Evolutionary conservation across 2,113 vertebrate species (phyloP).

Genomic region (Cyprinodon tularosa): DNA sequence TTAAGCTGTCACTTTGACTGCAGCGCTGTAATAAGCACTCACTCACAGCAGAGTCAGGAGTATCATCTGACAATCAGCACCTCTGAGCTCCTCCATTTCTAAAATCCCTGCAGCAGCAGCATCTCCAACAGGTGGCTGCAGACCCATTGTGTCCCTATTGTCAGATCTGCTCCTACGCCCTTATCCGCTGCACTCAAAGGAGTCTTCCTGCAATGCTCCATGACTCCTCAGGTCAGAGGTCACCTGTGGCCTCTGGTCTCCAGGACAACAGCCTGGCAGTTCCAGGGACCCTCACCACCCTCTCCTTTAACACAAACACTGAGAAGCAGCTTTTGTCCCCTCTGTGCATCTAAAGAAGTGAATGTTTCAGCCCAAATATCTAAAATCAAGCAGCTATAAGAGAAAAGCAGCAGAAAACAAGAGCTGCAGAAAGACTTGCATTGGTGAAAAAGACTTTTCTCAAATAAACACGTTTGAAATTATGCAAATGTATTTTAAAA

Average conservation of each 20-base stretch:
- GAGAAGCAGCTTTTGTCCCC: constrained; percentile 68
- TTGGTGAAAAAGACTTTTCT: not conserved
- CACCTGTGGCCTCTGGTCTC: constrained; percentile 78
- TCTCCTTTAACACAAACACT: constrained; percentile 15
- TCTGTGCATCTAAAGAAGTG: constrained; percentile 55
- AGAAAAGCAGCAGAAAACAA: constrained; percentile 41
- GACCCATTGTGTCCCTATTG: constrained; percentile 51
- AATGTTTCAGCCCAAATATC: constrained; percentile 64
- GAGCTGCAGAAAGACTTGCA: constrained; percentile 23
- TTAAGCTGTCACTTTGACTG: constrained; percentile 42
- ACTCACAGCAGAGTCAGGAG: constrained; percentile 10
- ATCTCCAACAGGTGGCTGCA: constrained; percentile 37
- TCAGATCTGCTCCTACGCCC: constrained; percentile 34
- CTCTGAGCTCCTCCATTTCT: constrained; percentile 4
- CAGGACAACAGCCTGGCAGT: constrained; percentile 74
- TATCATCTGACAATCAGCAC: constrained; percentile 28
- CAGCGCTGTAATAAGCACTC: constrained; percentile 14
- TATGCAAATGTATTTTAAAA: too few species aligned
- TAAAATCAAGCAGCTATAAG: constrained; percentile 48
- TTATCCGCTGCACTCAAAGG: constrained; percentile 47
- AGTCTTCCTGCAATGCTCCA: constrained; percentile 43
- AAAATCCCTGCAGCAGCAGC: constrained; percentile 38
- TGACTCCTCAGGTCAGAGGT: constrained; percentile 72
- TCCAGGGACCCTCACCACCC: constrained; percentile 47
- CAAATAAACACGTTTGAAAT: not conserved